Percentiles rank a stretch among this genome's conserved stretches.
Evolutionary conservation across 2,113 vertebrate species (phyloP).

Genomic region (Brienomyrus brachyistius): DNA sequence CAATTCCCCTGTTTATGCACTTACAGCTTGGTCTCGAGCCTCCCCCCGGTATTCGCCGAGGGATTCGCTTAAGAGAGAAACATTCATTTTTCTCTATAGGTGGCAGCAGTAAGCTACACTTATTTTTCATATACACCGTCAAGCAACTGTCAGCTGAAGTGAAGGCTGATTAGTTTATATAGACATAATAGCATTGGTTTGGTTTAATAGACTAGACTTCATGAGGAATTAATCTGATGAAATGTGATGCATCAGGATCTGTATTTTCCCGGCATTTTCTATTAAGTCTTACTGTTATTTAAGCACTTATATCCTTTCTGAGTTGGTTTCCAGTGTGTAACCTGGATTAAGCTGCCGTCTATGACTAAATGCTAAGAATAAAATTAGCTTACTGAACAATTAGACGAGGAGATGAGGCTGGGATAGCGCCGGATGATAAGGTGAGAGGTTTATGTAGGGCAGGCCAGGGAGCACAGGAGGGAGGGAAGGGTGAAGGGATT

Average conservation of each 20-base stretch:
- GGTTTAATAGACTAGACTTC: background rate
- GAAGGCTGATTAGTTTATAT: background rate
- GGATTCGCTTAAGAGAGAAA: background rate
- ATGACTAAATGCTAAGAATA: background rate
- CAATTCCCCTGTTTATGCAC: background rate
- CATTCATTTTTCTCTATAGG: constrained; percentile 13
- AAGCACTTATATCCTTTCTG: background rate
- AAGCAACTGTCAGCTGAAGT: background rate
- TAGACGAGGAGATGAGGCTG: background rate
- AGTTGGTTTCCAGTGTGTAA: background rate
- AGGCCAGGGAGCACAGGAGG: background rate
- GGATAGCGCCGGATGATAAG: background rate
- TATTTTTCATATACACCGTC: background rate
- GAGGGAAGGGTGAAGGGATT: background rate
- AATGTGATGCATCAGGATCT: background rate
- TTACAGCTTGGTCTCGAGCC: background rate
- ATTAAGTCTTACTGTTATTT: background rate
- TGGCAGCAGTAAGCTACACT: constrained; percentile 19
- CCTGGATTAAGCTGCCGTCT: background rate
- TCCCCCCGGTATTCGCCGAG: background rate
- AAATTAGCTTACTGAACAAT: background rate
- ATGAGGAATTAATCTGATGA: background rate
- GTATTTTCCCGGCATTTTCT: background rate
- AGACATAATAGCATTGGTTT: background rate
- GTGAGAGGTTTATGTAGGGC: background rate